These are phyloP conservation scores for Microchirus variegatus DNA, from an alignment of 2,797 vertebrate species.

Conservation along the genomic window DNA sequence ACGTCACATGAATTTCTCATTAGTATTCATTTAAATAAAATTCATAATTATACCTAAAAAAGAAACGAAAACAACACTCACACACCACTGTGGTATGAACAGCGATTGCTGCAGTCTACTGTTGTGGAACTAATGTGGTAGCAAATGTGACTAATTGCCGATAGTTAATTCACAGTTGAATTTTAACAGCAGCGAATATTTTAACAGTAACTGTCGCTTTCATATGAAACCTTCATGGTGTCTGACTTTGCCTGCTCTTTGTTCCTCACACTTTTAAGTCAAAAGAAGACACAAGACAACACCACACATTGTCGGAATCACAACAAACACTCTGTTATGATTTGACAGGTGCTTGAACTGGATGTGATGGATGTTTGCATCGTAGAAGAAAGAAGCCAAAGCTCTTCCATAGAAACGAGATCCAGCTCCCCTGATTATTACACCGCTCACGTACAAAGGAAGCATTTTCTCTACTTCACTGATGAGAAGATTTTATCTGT, in stretches of 20 bases:
- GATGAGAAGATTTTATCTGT: slow-evolving; percentile 86
- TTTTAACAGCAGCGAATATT: neutral
- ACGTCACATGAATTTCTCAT: too few species aligned
- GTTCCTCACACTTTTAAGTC: too few species aligned
- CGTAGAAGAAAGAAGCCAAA: slow-evolving; percentile 83
- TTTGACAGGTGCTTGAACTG: slow-evolving; percentile 85
- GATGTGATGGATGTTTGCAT: slow-evolving; percentile 89
- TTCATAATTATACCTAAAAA: too few species aligned
- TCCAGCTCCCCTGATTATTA: neutral
- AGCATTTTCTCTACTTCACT: slow-evolving; percentile 90
- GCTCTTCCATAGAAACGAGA: slow-evolving; percentile 42
- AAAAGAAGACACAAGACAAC: neutral
- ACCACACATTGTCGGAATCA: neutral
- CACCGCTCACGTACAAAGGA: slow-evolving; percentile 72
- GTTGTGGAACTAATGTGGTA: too few species aligned
- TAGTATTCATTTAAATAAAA: too few species aligned
- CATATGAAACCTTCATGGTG: neutral
- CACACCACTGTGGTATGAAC: too few species aligned
- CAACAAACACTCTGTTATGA: neutral
- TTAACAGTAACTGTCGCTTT: neutral
- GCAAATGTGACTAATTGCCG: too few species aligned
- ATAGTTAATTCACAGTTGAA: too few species aligned
- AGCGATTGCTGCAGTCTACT: too few species aligned
- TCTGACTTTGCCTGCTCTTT: neutral
- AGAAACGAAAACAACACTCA: too few species aligned